phyloP scores from a whole-genome alignment of 2,797 vertebrate species.

The Scleropages formosus region DNA sequence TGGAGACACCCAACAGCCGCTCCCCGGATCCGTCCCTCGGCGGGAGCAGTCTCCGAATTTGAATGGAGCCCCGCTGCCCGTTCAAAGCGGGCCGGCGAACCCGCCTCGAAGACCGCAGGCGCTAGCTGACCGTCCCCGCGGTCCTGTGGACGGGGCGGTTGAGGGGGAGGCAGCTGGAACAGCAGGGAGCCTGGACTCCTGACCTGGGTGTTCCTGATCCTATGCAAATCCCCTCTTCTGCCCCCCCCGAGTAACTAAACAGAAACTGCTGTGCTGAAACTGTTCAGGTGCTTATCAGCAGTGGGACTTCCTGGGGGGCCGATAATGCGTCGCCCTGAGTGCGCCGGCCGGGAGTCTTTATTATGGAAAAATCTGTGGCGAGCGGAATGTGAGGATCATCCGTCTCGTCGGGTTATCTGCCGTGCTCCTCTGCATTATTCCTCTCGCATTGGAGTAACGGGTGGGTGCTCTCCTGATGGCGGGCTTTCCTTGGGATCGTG shows the following conservation, averaged over 20 bases:
- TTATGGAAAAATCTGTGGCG: slow-evolving; percentile 12
- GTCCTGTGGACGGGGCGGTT: not conserved
- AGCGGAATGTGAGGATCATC: not conserved
- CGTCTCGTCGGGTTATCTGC: not conserved
- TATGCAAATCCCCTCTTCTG: slow-evolving; percentile 26
- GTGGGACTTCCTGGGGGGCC: not conserved
- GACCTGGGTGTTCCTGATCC: not conserved
- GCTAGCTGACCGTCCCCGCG: not conserved
- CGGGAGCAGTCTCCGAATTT: not conserved
- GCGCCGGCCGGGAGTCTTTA: not conserved
- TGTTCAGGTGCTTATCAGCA: slow-evolving; percentile 10
- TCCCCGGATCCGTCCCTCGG: too few species aligned
- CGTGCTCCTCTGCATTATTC: not conserved
- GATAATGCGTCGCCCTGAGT: not conserved
- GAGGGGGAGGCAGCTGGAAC: not conserved
- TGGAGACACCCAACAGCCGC: too few species aligned
- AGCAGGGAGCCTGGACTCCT: not conserved
- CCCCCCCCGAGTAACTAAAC: not conserved
- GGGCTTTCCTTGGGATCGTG: not conserved
- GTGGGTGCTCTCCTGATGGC: not conserved
- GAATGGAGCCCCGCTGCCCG: not conserved
- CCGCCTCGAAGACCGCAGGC: not conserved
- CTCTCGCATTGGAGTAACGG: not conserved
- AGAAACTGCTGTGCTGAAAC: slow-evolving; percentile 13
- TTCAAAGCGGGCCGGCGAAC: not conserved